A percentile compares a stretch with the other conserved stretches of the same genome.
These are phyloP conservation scores for Panurus biarmicus DNA, from an alignment of 2,113 vertebrate genomes.

Conservation along the genomic window DNA sequence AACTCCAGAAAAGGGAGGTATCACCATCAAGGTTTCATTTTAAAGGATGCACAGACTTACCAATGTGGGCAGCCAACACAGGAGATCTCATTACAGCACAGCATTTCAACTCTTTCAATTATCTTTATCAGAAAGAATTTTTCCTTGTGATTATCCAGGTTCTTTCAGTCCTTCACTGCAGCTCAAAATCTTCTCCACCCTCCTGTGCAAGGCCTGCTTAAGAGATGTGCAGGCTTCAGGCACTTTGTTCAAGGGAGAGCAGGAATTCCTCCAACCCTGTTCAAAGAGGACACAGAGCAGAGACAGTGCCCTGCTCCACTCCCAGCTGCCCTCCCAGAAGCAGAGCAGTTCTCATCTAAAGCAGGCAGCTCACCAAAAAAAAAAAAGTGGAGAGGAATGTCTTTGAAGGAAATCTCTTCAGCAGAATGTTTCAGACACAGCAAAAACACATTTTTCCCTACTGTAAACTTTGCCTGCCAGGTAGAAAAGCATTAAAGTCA, in stretches of 20 bases:
- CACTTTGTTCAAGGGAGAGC: neutral
- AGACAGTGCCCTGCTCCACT: neutral
- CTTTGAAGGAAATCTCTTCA: neutral
- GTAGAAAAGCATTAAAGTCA: neutral
- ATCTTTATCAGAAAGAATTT: conserved; percentile 43
- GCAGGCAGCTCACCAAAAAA: neutral
- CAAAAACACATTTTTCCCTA: neutral
- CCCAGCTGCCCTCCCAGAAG: neutral
- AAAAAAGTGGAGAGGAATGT: neutral
- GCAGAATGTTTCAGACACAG: neutral
- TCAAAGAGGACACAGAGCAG: conserved; percentile 30
- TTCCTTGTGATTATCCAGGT: conserved; percentile 24
- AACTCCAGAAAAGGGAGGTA: neutral
- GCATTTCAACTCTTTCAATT: neutral
- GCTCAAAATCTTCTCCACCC: neutral
- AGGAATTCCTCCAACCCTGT: neutral
- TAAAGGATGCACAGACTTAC: neutral
- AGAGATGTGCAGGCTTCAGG: neutral
- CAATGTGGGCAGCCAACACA: neutral
- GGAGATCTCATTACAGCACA: neutral
- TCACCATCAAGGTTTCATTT: neutral
- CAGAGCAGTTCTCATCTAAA: neutral
- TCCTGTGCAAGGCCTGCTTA: neutral
- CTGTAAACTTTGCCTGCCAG: neutral
- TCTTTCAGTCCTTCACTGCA: neutral